Base-by-base conservation (phyloP, 2,888 invertebrate species). In the Dorcus hopei region DNA sequence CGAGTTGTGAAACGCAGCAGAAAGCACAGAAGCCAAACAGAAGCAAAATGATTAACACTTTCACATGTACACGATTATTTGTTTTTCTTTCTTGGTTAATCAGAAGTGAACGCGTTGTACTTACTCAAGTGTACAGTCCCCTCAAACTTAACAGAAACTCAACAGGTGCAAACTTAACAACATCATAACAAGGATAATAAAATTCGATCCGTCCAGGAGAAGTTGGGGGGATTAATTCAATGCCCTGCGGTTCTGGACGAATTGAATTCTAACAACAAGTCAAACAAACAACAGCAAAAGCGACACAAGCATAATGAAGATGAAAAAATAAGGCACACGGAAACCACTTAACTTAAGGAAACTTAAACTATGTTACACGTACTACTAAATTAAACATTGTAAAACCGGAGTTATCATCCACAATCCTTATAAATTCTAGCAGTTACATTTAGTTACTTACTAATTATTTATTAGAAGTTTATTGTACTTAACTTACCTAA, bases 111-210 rank as follows among this genome's bases (percentile, higher is more conserved):
- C 49, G 50, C 23, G 55, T 61, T 61, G 61, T 61, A 61, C 61
- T 58, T 52, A 43, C 50, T 61, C 61, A 61, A 61, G 61, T 61
- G 57, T 61, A 58, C 52, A 55, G 58, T 55, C 52, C 54, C 60
- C 9, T 51, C 14, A 57, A 59, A 54, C 59, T 56, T 59, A 61
- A 61, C 58, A 49, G 42, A 55, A 55, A 58, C 54, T 52, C 56
- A 61, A 61, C 59, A 60, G 26, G 26, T 33, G 26, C 7, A 33
- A 33, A 33, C 26, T 33, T 33, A 33, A 33, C 26, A 33, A 33
- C 26, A 23, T 8, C 26, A 16, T 50, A 57, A 52, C 47, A 52
- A 40, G 23, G 52, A 56, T 16, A 49, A 47, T 3, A n/a, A 47
- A 47, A 47, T 16, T 26, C 11, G 19, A 47, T 16, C 26, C 26